phyloP scores from a whole-genome alignment of 2,888 invertebrate species.

The Pseudococcus longispinus region DNA sequence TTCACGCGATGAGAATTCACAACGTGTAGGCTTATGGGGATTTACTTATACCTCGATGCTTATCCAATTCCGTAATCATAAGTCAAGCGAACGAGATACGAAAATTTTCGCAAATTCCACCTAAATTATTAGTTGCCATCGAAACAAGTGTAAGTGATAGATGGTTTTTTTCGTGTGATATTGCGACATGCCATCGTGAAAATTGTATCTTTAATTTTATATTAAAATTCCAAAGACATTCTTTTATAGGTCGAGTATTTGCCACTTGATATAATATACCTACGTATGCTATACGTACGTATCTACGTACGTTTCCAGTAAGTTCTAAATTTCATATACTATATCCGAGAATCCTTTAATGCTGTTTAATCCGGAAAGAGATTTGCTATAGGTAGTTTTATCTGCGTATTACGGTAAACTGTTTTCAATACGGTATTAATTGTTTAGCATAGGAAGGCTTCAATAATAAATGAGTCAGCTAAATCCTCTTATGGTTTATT shows the following conservation, averaged over 20 bases:
- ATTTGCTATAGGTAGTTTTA: slow-evolving; percentile 49
- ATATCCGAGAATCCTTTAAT: slow-evolving; percentile 42
- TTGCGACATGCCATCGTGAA: not conserved
- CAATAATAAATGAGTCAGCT: slow-evolving; percentile 52
- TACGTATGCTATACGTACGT: not conserved
- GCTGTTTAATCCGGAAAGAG: slow-evolving; percentile 46
- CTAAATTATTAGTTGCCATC: not conserved
- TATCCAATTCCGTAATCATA: not conserved
- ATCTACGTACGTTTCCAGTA: not conserved
- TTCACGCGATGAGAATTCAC: not conserved
- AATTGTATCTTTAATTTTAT: not conserved
- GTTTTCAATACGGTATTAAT: slow-evolving; percentile 54
- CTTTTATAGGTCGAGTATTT: not conserved
- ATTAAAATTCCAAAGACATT: slow-evolving; percentile 33
- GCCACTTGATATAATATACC: slow-evolving; percentile 30
- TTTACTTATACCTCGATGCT: not conserved
- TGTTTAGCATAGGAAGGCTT: slow-evolving; percentile 53
- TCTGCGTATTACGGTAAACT: slow-evolving; percentile 51
- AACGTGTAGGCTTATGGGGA: not conserved
- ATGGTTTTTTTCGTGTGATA: not conserved
- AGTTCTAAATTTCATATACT: slow-evolving; percentile 8
- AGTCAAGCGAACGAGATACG: not conserved
- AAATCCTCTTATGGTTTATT: slow-evolving; percentile 55
- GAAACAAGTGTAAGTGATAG: slow-evolving; percentile 13
- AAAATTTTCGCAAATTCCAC: not conserved